Evolutionary conservation across 2,113 vertebrate species (phyloP), one percentile per base, ranked within the genome.

Genomic region (Elephas maximus): DNA sequence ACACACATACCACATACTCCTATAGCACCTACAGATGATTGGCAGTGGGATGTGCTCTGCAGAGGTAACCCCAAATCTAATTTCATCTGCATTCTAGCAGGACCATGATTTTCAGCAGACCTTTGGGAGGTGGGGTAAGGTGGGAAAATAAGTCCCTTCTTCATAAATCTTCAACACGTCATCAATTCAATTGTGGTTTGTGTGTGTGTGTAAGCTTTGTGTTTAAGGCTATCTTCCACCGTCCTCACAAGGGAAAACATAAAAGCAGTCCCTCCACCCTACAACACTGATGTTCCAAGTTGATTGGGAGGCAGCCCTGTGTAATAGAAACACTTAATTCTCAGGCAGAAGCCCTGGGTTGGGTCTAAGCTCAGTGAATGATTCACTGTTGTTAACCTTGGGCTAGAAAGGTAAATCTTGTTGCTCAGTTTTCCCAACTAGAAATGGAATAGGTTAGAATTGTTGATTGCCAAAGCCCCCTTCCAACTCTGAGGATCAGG

Each of bases 31-130:
- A 23, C 33, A 9, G 71, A 14, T 6, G 67, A 53, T 73, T 30
- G 41, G 79, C 53, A 11, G 83, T 0, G 51, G 77, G 65, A 6
- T 3, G 33, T 0, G 6, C 44, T 8, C 44, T 1, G 41, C 74
- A 53, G 15, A 60, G 9, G 37, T 65, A 8, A 67, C 8, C 3
- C 4, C 1, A 24, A 30, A 37, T 20, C 1, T 0, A 1, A 28
- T 44, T 73, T 41, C 51, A 20, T 62, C 21, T 60, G 71, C 81
- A 10, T 24, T 51, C 37, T 0, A 33, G 57, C 57, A 76, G 65
- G n/a, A 63, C 60, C 0, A 2, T 37, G 80, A 30, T 44, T 93
- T 69, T 20, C 81, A 33, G 24, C 74, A 53, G 60, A 28, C 26
- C 28, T 51, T 45, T 20, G 12, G 37, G 37, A 28, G 17, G 45